phyloP scores from a whole-genome alignment of 2,888 invertebrate genomes.

The Hylaea fasciaria region DNA sequence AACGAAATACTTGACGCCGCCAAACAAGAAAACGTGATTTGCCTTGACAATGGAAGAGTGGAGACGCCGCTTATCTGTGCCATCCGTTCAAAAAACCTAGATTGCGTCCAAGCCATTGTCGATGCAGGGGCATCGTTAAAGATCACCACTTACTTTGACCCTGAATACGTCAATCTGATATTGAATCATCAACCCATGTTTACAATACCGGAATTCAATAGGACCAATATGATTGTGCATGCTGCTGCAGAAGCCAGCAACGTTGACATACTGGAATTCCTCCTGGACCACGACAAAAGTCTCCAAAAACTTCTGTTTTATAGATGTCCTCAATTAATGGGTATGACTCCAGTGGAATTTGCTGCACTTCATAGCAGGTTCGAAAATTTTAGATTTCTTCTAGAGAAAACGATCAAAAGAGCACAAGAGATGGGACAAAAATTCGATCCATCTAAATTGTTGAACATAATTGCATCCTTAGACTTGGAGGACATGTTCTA shows the following conservation, averaged over 20 bases:
- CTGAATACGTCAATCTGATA: neutral
- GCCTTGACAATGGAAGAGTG: slow-evolving; percentile 59
- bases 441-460: too few species aligned
- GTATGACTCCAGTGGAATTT: slow-evolving; percentile 32
- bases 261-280: slow-evolving; percentile 74
- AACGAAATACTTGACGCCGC: slow-evolving; percentile 67
- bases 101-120: slow-evolving; percentile 66
- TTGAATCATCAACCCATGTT: too few species aligned
- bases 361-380: slow-evolving; percentile 42
- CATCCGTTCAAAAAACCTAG: slow-evolving; percentile 60
- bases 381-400: slow-evolving; percentile 58
- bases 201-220: too few species aligned
- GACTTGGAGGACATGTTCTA: too few species aligned
- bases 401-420: slow-evolving; percentile 55
- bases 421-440: too few species aligned
- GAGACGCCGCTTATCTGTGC: slow-evolving; percentile 76
- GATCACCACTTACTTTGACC: slow-evolving; percentile 8
- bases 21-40: too few species aligned
- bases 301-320: slow-evolving; percentile 14
- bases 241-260: slow-evolving; percentile 67
- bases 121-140: slow-evolving; percentile 63
- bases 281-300: slow-evolving; percentile 70
- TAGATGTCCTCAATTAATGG: slow-evolving; percentile 9
- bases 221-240: slow-evolving; percentile 24
- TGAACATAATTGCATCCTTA: too few species aligned